Evolutionary conservation across 2,888 invertebrate species (phyloP).

Genomic region (Allacma fusca): DNA sequence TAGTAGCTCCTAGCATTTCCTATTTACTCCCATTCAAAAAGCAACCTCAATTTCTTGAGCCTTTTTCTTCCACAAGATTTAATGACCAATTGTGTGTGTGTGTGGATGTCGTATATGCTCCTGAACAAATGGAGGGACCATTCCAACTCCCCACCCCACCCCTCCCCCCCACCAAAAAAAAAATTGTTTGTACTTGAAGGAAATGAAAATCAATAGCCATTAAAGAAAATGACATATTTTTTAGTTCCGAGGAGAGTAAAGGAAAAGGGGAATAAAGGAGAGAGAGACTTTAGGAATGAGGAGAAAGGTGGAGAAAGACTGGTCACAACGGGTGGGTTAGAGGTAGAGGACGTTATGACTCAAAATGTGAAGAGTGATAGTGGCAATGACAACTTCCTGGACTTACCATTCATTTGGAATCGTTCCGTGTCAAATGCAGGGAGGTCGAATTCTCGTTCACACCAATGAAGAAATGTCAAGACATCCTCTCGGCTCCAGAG

Average conservation of each 20-base stretch:
- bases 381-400: constrained; percentile 42
- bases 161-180: too few relatives aligned
- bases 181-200: neutral
- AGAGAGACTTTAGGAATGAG: constrained; percentile 25
- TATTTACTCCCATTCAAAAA: too few relatives aligned
- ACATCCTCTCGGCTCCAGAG: constrained; percentile 92
- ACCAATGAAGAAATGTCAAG: constrained; percentile 85
- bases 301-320: constrained; percentile 28
- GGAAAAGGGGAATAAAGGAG: too few relatives aligned
- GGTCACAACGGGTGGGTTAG: constrained; percentile 18
- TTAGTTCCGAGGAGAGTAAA: constrained; percentile 30
- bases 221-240: constrained; percentile 37
- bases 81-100: constrained; percentile 2
- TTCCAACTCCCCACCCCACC: too few relatives aligned
- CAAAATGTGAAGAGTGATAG: constrained; percentile 31
- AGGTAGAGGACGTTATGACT: neutral
- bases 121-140: too few relatives aligned
- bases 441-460: constrained; percentile 89
- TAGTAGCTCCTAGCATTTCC: too few relatives aligned
- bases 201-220: constrained; percentile 43
- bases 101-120: too few relatives aligned
- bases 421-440: constrained; percentile 91
- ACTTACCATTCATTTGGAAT: constrained; percentile 92
- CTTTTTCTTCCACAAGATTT: too few relatives aligned
- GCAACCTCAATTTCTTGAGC: too few relatives aligned